A percentile compares a stretch with the other conserved stretches of the same genome.
Evolutionary conservation across 2,797 vertebrate species (phyloP).

Genomic region (Myotis findleyi): DNA sequence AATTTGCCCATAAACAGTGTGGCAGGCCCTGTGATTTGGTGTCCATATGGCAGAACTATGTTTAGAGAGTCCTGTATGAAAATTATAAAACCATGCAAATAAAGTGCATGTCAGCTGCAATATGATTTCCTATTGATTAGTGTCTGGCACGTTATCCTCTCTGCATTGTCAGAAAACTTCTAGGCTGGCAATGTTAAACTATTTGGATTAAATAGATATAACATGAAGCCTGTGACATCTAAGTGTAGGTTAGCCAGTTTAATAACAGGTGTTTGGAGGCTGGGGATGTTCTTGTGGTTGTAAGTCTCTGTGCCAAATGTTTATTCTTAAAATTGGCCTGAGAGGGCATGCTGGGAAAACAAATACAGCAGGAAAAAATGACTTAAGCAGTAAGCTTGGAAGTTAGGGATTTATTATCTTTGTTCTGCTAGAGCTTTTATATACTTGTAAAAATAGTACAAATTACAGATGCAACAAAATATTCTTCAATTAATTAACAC

Average conservation of each 20-base stretch:
- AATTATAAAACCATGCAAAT: conserved; percentile 48
- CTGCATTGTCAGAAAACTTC: conserved; percentile 8
- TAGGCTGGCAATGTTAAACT: conserved; percentile 23
- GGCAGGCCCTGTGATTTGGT: not conserved
- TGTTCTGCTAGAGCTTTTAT: not conserved
- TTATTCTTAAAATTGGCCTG: conserved; percentile 63
- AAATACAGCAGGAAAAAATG: conserved; percentile 28
- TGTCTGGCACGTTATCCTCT: not conserved
- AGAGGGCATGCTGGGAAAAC: conserved; percentile 40
- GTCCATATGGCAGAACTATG: not conserved
- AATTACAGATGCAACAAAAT: conserved; percentile 41
- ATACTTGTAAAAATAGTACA: not conserved
- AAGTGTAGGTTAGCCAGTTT: not conserved
- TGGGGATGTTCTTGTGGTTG: not conserved
- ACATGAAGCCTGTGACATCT: conserved; percentile 54
- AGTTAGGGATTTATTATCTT: conserved; percentile 24
- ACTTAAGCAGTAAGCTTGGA: conserved; percentile 38
- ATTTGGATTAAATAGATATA: conserved; percentile 16
- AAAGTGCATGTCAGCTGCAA: not conserved
- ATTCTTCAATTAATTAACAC: conserved; percentile 22
- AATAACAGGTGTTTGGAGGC: conserved; percentile 43
- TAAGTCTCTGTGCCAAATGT: conserved; percentile 45
- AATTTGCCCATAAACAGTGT: not conserved
- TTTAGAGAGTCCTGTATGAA: conserved; percentile 20
- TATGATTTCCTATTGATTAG: conserved; percentile 45